Base-by-base conservation (phyloP, 2,113 vertebrate species). In the Salminus brasiliensis region DNA sequence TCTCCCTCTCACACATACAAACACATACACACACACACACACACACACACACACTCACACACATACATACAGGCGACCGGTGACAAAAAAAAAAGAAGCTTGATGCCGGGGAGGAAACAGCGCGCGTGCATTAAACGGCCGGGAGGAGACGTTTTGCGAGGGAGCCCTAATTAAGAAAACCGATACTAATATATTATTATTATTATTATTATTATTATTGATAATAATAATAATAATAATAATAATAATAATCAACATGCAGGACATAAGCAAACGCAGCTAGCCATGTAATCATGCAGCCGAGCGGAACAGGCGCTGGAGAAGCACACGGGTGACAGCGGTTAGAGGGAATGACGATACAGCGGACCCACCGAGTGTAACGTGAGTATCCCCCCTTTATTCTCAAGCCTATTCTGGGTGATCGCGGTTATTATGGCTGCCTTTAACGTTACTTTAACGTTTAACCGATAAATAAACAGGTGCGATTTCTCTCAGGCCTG, bases 351-450 rank as follows among this genome's bases (percentile, higher is more conserved):
- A 93, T 91, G 92, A 89, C 69, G 47, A 82, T 85, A 87, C 82
- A 72, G 43, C 87, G 74, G 85, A 88, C 85, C 74, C 84, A 81
- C 81, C 81, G 34, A 85, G 85, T 84, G 43, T 92, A 88, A 93
- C 90, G 93, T 94, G 87, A 93, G 92, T 94, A 32, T 18, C 11
- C 9, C 66, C 45, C 78, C 72, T 47, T 47, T 63, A 68, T 72
- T 78, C 62, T 36, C n/a, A n/a, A n/a, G n/a, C n/a, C n/a, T n/a
- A n/a, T n/a, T n/a, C n/a, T n/a, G n/a, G n/a, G n/a, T n/a, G n/a
- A 39, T 39, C 36, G 36, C 4, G 36, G 36, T 9, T 9, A 39
- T 39, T 39, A 39, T 9, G 9, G 53, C 60, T 67, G 67, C 36
- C 29, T n/a, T n/a, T n/a, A n/a, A n/a, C n/a, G n/a, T n/a, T 52